A percentile compares a stretch with the other conserved stretches of the same genome.
phyloP scores from a whole-genome alignment of 1,140 invertebrate genomes.

The Scaptomyza montana region DNA sequence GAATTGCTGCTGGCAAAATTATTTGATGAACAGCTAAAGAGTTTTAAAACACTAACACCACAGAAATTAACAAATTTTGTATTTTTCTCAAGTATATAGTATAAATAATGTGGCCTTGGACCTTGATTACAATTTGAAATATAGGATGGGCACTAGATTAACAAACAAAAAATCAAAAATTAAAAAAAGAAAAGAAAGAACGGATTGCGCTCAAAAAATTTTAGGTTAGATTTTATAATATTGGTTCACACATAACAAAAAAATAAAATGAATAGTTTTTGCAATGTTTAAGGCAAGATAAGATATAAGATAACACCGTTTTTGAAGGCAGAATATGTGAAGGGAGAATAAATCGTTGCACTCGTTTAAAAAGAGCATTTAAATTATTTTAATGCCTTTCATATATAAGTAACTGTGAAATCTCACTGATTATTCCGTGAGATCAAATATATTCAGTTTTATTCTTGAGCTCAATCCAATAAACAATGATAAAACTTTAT shows the following conservation, averaged over 20 bases:
- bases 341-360: no score
- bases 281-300: no score
- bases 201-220: slow-evolving; percentile 67
- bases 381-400: no score
- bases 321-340: no score
- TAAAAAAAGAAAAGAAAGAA: slow-evolving; percentile 18
- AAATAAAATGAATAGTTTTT: slow-evolving; percentile 2
- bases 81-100: slow-evolving; percentile 12
- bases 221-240: neutral
- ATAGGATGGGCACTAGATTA: slow-evolving; percentile 46
- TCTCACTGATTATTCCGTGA: no score
- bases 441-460: no score
- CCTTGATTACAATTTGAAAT: slow-evolving; percentile 50
- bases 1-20: slow-evolving; percentile 69
- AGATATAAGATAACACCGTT: no score
- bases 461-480: no score
- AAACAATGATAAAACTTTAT: no score
- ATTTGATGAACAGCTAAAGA: slow-evolving; percentile 53
- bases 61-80: slow-evolving; percentile 19
- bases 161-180: slow-evolving; percentile 25
- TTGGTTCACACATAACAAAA: slow-evolving; percentile 25
- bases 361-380: no score
- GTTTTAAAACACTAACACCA: slow-evolving; percentile 36
- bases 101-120: slow-evolving; percentile 67
- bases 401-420: no score